Evolutionary conservation across 2,888 invertebrate species (phyloP).

Genomic region (Cacoxenus indagator): DNA sequence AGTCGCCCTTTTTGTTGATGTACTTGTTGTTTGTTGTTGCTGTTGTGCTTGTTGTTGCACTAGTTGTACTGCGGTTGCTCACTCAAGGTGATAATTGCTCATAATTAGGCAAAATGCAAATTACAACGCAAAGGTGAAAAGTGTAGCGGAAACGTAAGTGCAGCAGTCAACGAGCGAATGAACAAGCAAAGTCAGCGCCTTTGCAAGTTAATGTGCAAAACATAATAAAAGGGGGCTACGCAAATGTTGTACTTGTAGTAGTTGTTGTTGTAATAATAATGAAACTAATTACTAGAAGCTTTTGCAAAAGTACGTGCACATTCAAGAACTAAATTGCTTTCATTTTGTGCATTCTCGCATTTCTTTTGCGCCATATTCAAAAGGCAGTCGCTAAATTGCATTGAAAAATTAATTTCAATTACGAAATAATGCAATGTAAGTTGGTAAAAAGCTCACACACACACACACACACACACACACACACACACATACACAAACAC

Average conservation of each 20-base stretch:
- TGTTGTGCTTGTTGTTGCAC: not conserved
- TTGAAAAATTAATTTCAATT: constrained; percentile 13
- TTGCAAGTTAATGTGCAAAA: not conserved
- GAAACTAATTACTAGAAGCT: constrained; percentile 14
- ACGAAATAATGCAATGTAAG: not conserved
- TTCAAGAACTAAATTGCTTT: constrained; percentile 3
- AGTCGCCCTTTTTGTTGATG: not conserved
- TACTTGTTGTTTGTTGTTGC: not conserved
- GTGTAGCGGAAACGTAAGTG: constrained; percentile 30
- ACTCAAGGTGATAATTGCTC: constrained; percentile 46
- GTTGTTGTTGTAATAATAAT: constrained; percentile 13
- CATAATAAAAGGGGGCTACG: not conserved
- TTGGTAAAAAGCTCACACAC: not conserved
- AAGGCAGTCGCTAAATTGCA: not conserved
- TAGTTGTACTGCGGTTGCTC: constrained; percentile 17
- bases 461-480: not conserved
- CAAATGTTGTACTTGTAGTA: not conserved
- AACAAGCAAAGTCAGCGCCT: constrained; percentile 42
- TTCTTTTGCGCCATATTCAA: not conserved
- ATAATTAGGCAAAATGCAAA: constrained; percentile 44
- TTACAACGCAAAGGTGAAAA: constrained; percentile 28
- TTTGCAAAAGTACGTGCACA: not conserved
- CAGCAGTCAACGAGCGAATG: constrained; percentile 29
- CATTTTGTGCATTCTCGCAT: not conserved
- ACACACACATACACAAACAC: no score